Percentiles rank a stretch among this genome's conserved stretches.
phyloP scores from a whole-genome alignment of 2,797 vertebrate species.

The Sternarchorhynchus goeldii region DNA sequence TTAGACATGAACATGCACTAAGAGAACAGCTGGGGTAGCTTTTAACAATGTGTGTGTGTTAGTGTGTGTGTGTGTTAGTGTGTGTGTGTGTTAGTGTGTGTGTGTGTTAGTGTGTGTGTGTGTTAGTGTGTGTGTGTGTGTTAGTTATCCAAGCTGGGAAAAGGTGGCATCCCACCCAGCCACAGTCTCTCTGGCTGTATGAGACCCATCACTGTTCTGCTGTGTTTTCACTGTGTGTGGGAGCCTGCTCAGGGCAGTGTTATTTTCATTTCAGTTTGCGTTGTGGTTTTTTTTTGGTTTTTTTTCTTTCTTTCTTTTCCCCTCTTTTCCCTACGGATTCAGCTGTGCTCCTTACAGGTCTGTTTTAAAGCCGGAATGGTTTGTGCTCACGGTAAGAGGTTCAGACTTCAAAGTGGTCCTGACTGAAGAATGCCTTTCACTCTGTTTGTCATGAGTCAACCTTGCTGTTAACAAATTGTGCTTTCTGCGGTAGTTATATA shows the following conservation, averaged over 20 bases:
- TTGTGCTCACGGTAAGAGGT: not conserved
- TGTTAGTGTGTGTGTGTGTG: not conserved
- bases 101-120: not conserved
- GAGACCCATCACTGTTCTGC: not conserved
- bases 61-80: not conserved
- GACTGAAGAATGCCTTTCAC: not conserved
- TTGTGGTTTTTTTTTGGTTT: too few relatives aligned
- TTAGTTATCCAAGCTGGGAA: not conserved
- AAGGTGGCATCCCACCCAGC: not conserved
- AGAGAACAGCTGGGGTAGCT: not conserved
- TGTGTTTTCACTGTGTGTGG: not conserved
- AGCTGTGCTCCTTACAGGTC: not conserved
- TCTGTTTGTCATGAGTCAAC: too few relatives aligned
- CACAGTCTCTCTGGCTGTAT: not conserved
- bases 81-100: not conserved
- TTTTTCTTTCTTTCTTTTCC: too few relatives aligned
- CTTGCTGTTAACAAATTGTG: too few relatives aligned
- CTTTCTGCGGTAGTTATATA: not conserved
- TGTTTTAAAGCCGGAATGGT: conserved; percentile 3
- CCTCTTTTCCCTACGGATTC: not conserved
- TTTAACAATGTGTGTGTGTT: not conserved
- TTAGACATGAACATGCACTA: not conserved
- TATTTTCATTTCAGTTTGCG: conserved; percentile 6
- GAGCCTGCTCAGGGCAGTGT: conserved; percentile 1
- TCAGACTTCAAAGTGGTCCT: not conserved